Evolutionary conservation across 2,888 invertebrate species (phyloP).

Genomic region (Podotricha telesiphe): DNA sequence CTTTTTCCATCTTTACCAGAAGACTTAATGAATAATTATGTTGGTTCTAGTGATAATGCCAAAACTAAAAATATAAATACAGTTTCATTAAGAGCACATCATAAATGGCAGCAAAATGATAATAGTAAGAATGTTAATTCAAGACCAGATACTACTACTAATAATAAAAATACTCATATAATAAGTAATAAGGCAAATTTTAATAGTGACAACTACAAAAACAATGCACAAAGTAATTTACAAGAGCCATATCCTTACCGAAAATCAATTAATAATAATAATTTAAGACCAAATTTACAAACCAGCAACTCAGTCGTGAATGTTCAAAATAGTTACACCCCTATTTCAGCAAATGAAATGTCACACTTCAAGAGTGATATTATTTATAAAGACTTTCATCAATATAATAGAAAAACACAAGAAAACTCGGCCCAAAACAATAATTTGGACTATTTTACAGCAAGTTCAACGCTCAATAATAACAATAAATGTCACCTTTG

Average conservation of each 20-base stretch:
- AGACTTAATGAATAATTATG: slow-evolving; percentile 43
- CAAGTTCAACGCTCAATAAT: slow-evolving; percentile 51
- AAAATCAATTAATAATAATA: not conserved
- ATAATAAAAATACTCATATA: not conserved
- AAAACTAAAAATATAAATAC: not conserved
- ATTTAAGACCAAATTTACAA: not conserved
- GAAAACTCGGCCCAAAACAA: not conserved
- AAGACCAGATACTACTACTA: not conserved
- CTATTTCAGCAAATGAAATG: not conserved
- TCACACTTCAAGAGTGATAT: not conserved
- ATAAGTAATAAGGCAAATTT: not conserved
- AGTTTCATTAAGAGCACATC: not conserved
- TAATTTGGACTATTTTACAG: slow-evolving; percentile 1
- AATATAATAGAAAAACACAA: not conserved
- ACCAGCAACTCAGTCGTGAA: not conserved
- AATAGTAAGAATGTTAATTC: not conserved
- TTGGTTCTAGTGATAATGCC: slow-evolving; percentile 39
- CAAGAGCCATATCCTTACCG: slow-evolving; percentile 17
- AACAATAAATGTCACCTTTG: slow-evolving; percentile 62
- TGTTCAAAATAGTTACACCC: not conserved
- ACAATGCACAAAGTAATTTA: not conserved
- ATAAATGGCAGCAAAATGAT: slow-evolving; percentile 3
- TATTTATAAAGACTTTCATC: not conserved
- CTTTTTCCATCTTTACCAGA: slow-evolving; percentile 59
- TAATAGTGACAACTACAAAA: not conserved